phyloP scores from a whole-genome alignment of 2,113 vertebrate species.

The Gulo gulo region DNA sequence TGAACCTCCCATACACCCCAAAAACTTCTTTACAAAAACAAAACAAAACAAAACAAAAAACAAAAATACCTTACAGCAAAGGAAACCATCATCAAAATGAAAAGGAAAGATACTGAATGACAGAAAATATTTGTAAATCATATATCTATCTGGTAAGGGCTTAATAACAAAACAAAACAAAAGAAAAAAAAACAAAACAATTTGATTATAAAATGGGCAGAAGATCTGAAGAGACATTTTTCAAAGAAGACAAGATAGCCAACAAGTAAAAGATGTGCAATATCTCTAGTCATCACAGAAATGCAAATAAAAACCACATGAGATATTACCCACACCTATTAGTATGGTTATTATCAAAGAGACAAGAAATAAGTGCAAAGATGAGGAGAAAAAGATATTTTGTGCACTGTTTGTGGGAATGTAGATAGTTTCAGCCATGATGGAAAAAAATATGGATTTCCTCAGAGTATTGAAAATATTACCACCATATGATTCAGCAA shows the following conservation, averaged over 20 bases:
- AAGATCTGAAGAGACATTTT: not conserved
- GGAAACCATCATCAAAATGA: not conserved
- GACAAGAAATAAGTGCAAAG: not conserved
- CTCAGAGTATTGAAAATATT: not conserved
- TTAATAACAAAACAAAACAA: not conserved
- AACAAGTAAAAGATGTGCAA: not conserved
- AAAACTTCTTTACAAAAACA: not conserved
- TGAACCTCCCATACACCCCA: not conserved
- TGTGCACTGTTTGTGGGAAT: not conserved
- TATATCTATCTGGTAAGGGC: not conserved
- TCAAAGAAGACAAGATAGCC: not conserved
- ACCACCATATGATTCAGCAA: not conserved
- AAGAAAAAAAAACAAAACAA: not conserved
- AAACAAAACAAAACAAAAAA: too few species aligned
- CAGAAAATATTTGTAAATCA: not conserved
- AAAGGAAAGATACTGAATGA: not conserved
- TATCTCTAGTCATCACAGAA: not conserved
- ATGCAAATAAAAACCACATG: not conserved
- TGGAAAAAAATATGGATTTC: not conserved
- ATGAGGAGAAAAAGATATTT: not conserved
- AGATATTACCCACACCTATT: not conserved
- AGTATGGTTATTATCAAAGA: not conserved
- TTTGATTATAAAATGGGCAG: not conserved
- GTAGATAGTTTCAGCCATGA: not conserved
- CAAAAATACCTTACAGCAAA: not conserved